These are phyloP conservation scores for Pangasius larnaudii DNA, from an alignment of 2,797 vertebrate genomes.

Conservation along the genomic window DNA sequence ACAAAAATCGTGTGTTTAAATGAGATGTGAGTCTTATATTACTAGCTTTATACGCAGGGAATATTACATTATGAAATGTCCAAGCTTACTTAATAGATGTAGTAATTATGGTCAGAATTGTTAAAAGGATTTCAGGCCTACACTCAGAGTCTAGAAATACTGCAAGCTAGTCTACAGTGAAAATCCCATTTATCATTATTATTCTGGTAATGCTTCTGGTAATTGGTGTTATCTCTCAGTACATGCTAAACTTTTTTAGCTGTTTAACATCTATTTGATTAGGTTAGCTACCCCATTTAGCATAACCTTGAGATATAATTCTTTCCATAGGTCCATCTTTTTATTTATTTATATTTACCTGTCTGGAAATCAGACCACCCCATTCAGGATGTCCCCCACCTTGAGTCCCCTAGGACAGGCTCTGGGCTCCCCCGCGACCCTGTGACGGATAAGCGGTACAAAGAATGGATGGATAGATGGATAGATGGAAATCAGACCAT, in stretches of 20 bases:
- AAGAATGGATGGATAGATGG: too few species aligned
- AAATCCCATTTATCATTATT: constrained; percentile 27
- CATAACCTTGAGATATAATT: not conserved
- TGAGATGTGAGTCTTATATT: not conserved
- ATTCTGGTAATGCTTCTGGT: constrained; percentile 22
- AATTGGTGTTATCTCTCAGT: constrained; percentile 18
- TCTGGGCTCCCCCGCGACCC: too few species aligned
- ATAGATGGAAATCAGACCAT: not conserved
- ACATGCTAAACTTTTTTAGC: not conserved
- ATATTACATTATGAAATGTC: constrained; percentile 9
- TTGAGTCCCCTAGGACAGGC: too few species aligned
- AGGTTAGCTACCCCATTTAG: constrained; percentile 6
- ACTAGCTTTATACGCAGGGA: not conserved
- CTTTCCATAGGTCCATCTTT: not conserved
- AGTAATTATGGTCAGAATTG: constrained; percentile 27
- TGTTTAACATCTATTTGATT: constrained; percentile 4
- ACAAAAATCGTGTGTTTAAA: not conserved
- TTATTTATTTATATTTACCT: too few species aligned
- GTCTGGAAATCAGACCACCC: not conserved
- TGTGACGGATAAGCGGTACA: too few species aligned
- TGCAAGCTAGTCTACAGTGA: not conserved
- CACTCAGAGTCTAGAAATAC: constrained; percentile 8
- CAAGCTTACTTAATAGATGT: constrained; percentile 10
- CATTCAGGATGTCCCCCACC: too few species aligned
- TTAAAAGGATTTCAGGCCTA: constrained; percentile 17